These are phyloP conservation scores for Caenorhabditis drosophilae DNA, from an alignment of 2,888 invertebrate species.

Conservation along the genomic window DNA sequence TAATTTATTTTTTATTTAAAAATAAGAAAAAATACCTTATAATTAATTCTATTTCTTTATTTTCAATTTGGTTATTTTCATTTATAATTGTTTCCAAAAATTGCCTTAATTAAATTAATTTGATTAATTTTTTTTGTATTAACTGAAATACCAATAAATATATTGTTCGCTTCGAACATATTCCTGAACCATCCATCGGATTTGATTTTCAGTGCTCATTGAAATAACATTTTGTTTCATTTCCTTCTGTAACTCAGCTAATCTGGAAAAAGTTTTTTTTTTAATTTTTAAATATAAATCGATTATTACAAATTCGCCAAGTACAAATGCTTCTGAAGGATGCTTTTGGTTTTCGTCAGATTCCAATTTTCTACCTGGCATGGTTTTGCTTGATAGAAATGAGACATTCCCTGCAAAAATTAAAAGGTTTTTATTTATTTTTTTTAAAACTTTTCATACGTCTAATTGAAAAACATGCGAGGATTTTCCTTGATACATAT, in stretches of 20 bases:
- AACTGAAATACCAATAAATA: conserved; percentile 8
- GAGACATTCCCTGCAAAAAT: conserved; percentile 5
- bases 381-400: conserved; percentile 22
- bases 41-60: too few species aligned
- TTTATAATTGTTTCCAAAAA: too few species aligned
- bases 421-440: neutral
- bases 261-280: conserved; percentile 2
- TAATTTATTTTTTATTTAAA: too few species aligned
- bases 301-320: conserved; percentile 17
- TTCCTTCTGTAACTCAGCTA: conserved; percentile 6
- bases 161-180: conserved; percentile 17
- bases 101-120: too few species aligned
- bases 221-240: conserved; percentile 9
- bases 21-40: neutral
- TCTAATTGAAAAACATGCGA: conserved; percentile 26
- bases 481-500: conserved; percentile 28
- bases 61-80: too few species aligned
- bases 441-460: too few species aligned
- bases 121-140: too few species aligned
- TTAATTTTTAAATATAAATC: neutral
- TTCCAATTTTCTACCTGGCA: conserved; percentile 28
- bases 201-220: conserved; percentile 15
- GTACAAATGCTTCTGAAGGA: conserved; percentile 18
- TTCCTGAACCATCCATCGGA: conserved; percentile 21
- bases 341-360: conserved; percentile 17